Percentiles rank a stretch among this genome's conserved stretches.
Evolutionary conservation across 2,797 vertebrate species (phyloP).

Genomic region (Peromyscus nudipes): DNA sequence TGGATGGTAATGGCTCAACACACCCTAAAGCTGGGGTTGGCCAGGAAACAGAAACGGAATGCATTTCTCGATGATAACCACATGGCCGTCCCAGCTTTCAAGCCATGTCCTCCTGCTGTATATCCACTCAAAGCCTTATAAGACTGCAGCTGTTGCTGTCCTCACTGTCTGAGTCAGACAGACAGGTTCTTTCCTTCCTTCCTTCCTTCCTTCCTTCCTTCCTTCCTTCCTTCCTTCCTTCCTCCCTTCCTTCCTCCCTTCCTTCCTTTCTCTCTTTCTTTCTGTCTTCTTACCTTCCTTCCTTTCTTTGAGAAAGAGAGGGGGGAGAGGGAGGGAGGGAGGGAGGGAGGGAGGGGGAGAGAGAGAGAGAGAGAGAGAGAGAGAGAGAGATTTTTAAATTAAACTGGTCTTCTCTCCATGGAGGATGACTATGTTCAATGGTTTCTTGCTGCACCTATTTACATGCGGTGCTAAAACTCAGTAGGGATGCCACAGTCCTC

Average conservation of each 20-base stretch:
- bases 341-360: too few relatives aligned
- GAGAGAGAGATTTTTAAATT: neutral
- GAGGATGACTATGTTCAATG: neutral
- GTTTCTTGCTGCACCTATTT: neutral
- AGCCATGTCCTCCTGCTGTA: neutral
- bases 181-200: neutral
- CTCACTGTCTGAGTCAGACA: neutral
- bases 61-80: neutral
- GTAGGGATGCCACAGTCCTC: neutral
- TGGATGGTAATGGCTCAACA: neutral
- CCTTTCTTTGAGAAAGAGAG: too few relatives aligned
- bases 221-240: too few relatives aligned
- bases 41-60: neutral
- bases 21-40: neutral
- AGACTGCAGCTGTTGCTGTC: neutral
- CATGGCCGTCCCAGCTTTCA: neutral
- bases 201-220: too few relatives aligned
- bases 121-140: neutral
- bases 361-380: too few relatives aligned
- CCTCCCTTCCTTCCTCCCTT: too few relatives aligned
- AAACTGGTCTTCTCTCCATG: neutral
- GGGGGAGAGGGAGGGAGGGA: too few relatives aligned
- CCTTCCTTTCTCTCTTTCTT: too few relatives aligned
- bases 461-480: neutral
- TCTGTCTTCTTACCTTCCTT: too few relatives aligned